Evolutionary conservation across 1,140 invertebrate species (phyloP).

Genomic region (Arion vulgaris): DNA sequence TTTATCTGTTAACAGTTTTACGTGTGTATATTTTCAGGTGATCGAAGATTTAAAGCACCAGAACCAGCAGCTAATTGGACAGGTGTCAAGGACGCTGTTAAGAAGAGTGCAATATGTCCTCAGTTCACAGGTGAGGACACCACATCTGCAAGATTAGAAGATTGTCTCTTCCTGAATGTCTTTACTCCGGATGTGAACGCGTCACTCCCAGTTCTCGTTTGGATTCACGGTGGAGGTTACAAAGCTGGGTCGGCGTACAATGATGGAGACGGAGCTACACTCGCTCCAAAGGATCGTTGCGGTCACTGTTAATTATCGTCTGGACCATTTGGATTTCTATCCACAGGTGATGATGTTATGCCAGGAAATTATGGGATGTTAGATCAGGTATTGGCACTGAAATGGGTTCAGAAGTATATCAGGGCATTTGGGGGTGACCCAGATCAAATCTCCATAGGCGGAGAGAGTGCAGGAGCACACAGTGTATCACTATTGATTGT

Average conservation of each 20-base stretch:
- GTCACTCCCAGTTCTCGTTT: conserved; percentile 17
- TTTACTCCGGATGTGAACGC: conserved; percentile 22
- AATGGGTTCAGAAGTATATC: conserved; percentile 41
- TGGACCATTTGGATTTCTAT: conserved; percentile 32
- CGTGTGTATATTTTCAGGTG: neutral
- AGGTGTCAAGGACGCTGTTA: neutral
- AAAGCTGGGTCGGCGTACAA: neutral
- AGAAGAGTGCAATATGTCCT: neutral
- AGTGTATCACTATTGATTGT: conserved; percentile 8
- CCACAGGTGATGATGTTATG: conserved; percentile 30
- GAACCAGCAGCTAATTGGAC: neutral
- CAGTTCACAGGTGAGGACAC: neutral
- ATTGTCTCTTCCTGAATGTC: conserved; percentile 32
- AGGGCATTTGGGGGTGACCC: conserved; percentile 31
- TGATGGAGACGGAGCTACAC: neutral
- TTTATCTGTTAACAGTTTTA: no score
- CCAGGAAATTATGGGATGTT: conserved; percentile 38
- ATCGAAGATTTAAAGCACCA: conserved; percentile 9
- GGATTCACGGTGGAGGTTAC: conserved; percentile 26
- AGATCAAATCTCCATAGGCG: conserved; percentile 11
- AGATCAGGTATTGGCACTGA: conserved; percentile 32
- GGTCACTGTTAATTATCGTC: conserved; percentile 27
- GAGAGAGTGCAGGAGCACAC: conserved; percentile 25
- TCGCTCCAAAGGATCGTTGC: conserved; percentile 11
- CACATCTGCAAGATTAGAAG: neutral